Base-by-base conservation (phyloP, 1,140 invertebrate species). In the Cotesia chilonis region DNA sequence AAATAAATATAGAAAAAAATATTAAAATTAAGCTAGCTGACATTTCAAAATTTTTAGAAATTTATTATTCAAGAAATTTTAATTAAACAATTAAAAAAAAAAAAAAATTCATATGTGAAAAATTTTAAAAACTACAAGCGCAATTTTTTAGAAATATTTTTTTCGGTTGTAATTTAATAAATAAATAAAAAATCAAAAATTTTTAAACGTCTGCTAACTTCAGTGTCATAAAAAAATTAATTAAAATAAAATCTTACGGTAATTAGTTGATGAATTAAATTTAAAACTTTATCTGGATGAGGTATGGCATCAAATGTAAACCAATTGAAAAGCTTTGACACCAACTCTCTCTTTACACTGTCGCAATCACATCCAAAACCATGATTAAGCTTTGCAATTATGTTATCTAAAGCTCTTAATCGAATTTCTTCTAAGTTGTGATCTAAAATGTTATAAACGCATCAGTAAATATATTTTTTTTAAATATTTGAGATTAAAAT, bases 261-360 rank as follows among this genome's bases (percentile, higher is more conserved):
- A 28, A 83, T 70, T 38, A 88, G 60, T 51, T 63, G 71, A 9
- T 80, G 68, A 12, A 88, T 76, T 64, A 87, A 80, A 70, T 87
- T 76, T 36, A 88, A 74, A 70, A 84, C 85, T 75, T 84, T 82
- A 61, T 82, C 81, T 60, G 82, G 79, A 28, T 81, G 75, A 0
- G 79, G 75, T 12, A 74, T 47, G n/a, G 69, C 76, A 1, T 84
- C 78, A 71, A 81, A 84, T 1, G 81, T 74, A 75, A 88, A 88
- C 87, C 87, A 88, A 38, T 83, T 81, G 35, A 88, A 80, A n/a
- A 88, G 71, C 68, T 85, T 83, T 1, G 77, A 55, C 28, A 88
- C 76, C 52, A 88, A 78, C 68, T 87, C 82, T 37, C 83, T 85
- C 73, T 78, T 83, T 12, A 84, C 75, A 68, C 78, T 75, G 68